A percentile compares a stretch with the other conserved stretches of the same genome.
These are phyloP conservation scores for Toxotes jaculatrix DNA, from an alignment of 2,113 vertebrate species.

Conservation along the genomic window DNA sequence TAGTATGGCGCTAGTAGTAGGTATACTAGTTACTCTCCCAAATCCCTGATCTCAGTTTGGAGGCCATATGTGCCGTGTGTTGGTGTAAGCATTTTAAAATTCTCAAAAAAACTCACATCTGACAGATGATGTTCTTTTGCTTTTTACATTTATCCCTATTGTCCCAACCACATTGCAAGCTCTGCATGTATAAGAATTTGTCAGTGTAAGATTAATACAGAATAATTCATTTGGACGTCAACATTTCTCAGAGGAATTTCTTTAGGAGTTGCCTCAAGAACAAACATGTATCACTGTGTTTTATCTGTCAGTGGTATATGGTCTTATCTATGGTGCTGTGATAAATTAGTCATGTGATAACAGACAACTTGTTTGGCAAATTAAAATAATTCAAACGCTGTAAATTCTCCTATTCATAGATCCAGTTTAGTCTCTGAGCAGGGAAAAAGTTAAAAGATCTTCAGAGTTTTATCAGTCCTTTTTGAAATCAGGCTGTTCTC, in stretches of 20 bases:
- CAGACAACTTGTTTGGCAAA: constrained; percentile 22
- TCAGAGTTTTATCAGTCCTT: constrained; percentile 29
- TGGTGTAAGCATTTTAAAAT: constrained; percentile 34
- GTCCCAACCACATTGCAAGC: constrained; percentile 15
- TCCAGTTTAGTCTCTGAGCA: constrained; percentile 27
- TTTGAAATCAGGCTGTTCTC: constrained; percentile 30
- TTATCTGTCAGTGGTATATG: neutral
- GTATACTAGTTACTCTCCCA: constrained; percentile 13
- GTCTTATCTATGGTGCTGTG: neutral
- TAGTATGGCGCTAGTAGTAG: neutral
- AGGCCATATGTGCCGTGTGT: constrained; percentile 13
- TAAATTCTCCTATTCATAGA: constrained; percentile 20
- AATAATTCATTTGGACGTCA: constrained; percentile 50
- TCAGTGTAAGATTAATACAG: constrained; percentile 31
- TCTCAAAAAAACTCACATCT: constrained; percentile 46
- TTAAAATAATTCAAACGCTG: constrained; percentile 37
- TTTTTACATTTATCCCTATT: constrained; percentile 38
- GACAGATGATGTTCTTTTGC: constrained; percentile 32
- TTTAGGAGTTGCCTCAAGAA: constrained; percentile 30
- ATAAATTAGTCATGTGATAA: constrained; percentile 19
- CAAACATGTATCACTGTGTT: constrained; percentile 32
- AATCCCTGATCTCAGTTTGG: constrained; percentile 32
- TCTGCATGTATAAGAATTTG: constrained; percentile 7
- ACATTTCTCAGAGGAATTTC: constrained; percentile 31
- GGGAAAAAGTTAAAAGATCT: constrained; percentile 5